These are phyloP conservation scores for Platysternon megacephalum DNA, from an alignment of 2,113 vertebrate species.

Conservation along the genomic window DNA sequence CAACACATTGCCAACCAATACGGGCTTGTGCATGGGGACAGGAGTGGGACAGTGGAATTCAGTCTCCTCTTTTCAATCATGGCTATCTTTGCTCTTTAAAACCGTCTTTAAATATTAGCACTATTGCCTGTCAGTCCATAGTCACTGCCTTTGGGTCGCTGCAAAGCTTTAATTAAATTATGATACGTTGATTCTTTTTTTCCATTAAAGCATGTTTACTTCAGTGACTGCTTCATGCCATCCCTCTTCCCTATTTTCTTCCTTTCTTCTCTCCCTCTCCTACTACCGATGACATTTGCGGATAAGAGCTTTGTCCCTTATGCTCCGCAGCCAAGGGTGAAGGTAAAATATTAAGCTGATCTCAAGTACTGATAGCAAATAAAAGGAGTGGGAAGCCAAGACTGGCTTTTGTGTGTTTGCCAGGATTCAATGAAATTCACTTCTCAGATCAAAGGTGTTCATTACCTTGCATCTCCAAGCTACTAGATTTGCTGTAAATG, in stretches of 20 bases:
- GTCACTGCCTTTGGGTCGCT: background rate
- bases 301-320: constrained; percentile 43
- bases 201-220: constrained; percentile 58
- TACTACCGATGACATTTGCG: constrained; percentile 5
- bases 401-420: constrained; percentile 33
- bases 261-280: background rate
- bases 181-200: background rate
- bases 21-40: background rate
- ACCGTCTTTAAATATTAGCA: constrained; percentile 49
- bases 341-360: constrained; percentile 66
- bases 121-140: background rate
- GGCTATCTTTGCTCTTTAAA: constrained; percentile 33
- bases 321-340: constrained; percentile 43
- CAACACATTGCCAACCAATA: background rate
- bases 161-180: constrained; percentile 45
- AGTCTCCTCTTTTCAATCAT: background rate
- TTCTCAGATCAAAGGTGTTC: constrained; percentile 39
- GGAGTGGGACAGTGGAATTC: background rate
- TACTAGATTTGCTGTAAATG: background rate
- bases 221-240: constrained; percentile 9
- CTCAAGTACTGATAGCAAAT: constrained; percentile 44
- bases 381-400: constrained; percentile 3
- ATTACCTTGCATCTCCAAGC: background rate
- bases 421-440: constrained; percentile 56
- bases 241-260: background rate